Percentiles rank a stretch among this genome's conserved stretches.
phyloP scores from a whole-genome alignment of 2,888 invertebrate species.

The Reticulitermes lucifugus region DNA sequence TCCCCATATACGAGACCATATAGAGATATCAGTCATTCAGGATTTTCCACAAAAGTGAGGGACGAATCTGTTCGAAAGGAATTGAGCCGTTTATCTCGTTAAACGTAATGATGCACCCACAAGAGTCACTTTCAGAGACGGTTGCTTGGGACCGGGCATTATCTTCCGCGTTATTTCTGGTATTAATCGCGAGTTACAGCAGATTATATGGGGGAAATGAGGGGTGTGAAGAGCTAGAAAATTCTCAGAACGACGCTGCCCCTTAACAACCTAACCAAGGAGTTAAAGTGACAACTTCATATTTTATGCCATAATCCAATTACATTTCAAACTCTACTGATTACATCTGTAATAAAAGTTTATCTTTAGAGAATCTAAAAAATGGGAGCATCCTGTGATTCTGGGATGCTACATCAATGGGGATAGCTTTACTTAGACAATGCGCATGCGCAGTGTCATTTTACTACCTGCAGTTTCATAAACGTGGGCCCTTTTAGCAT shows the following conservation, averaged over 20 bases:
- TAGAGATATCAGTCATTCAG: neutral
- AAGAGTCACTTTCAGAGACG: neutral
- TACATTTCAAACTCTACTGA: neutral
- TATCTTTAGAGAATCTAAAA: neutral
- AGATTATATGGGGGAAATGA: neutral
- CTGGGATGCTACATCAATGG: too few relatives aligned
- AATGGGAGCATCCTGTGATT: too few relatives aligned
- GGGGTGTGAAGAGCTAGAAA: neutral
- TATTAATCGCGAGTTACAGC: neutral
- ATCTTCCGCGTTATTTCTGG: neutral
- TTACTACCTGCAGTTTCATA: too few relatives aligned
- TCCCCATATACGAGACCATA: neutral
- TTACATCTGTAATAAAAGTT: neutral
- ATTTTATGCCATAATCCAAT: conserved; percentile 18
- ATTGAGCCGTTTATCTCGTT: neutral
- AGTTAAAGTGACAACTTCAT: neutral
- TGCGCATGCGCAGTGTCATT: too few relatives aligned
- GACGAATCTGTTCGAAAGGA: neutral
- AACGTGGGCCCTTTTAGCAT: too few relatives aligned
- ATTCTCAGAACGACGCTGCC: neutral
- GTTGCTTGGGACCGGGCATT: neutral
- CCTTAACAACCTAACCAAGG: neutral
- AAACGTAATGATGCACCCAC: neutral
- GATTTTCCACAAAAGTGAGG: neutral
- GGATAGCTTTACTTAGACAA: too few relatives aligned